A percentile compares a stretch with the other conserved stretches of the same genome.
Conservation (phyloP, 2,797 vertebrate species). For the Antrozous pallidus region DNA sequence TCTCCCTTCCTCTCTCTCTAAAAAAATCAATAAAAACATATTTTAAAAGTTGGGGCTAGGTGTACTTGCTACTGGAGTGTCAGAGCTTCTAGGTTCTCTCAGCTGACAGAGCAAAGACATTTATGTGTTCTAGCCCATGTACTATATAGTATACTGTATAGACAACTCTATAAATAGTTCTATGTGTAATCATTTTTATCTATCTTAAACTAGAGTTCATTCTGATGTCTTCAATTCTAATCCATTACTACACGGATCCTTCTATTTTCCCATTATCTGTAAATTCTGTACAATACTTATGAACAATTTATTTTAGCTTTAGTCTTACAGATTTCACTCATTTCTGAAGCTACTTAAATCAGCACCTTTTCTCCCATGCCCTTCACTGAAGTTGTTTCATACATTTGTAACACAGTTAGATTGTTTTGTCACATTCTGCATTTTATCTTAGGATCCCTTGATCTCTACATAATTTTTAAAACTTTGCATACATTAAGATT, state of each 20-base stretch:
- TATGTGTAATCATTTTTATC: background rate
- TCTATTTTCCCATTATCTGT: background rate
- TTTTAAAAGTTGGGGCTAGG: too few species aligned
- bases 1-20: too few species aligned
- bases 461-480: background rate
- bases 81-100: background rate
- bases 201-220: background rate
- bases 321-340: background rate
- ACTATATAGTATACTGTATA: too few species aligned
- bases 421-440: background rate
- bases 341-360: background rate
- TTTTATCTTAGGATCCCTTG: background rate
- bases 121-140: background rate
- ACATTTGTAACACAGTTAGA: background rate
- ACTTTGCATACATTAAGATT: background rate
- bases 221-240: background rate
- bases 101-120: background rate
- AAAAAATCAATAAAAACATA: too few species aligned
- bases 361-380: background rate
- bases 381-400: background rate
- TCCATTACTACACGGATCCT: background rate
- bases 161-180: background rate
- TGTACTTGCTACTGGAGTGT: background rate
- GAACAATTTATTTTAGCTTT: background rate
- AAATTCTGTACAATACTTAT: background rate